Base-by-base conservation (phyloP, 2,888 invertebrate species). In the Cepaea hortensis region DNA sequence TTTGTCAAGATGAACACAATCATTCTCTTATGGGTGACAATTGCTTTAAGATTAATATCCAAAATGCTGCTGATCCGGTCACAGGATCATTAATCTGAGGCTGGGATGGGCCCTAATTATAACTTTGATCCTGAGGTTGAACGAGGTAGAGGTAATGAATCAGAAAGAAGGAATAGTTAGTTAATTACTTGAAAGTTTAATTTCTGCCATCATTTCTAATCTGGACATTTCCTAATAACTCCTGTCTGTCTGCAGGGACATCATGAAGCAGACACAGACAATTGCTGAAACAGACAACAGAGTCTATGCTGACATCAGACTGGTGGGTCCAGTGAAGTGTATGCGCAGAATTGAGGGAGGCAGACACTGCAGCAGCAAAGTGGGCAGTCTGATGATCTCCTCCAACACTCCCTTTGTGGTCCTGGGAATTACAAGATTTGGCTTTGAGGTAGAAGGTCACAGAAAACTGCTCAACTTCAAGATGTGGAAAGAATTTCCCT, bases 401-500 rank as follows among this genome's bases (percentile, higher is more conserved):
- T 73, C 72, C 20, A 82, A 73, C 18, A 35, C 72, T 55, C 82
- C 82, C 11, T 82, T 73, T 23, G 11, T 82, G 55, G 82, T 82
- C 55, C 48, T 82, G n/a, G 55, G 55, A 18, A 46, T 73, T 15
- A 55, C 5, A 55, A 55, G 35, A 6, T 73, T 72, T 82, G 82
- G 73, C 3, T 82, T 72, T 82, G 73, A 82, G 55, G 9, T 55
- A 23, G 82, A 50, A 46, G 20, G 55, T 23, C 35, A 50, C 4
- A 55, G 55, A 55, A 6, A 3, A 11, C 73, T 61, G 6, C 1
- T 55, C 7, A 55, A 11, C 82, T 85, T 70, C 82, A 87, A 82
- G 79, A 77, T 70, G 23, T 87, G 87, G 87, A 85, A 76, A 4
- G 15, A 62, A 13, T 85, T 85, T n/a, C 87, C 79, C 18, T 82